These are phyloP conservation scores for Drosophila fungiperda DNA, from an alignment of 2,888 invertebrate genomes.

Conservation along the genomic window DNA sequence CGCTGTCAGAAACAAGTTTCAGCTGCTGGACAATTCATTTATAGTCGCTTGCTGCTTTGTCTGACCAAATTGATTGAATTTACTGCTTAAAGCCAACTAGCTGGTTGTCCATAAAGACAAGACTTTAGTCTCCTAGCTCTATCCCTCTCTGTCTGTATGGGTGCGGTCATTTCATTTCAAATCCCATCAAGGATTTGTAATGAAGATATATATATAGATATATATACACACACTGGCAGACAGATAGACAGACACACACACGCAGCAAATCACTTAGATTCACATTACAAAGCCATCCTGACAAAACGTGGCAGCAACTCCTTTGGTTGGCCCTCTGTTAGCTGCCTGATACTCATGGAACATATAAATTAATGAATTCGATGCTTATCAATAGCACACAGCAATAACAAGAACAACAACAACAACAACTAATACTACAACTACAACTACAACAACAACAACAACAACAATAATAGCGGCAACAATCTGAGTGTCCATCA, in stretches of 20 bases:
- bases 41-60: constrained; percentile 30
- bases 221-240: constrained; percentile 21
- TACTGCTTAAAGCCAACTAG: constrained; percentile 75
- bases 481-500: constrained; percentile 56
- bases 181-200: constrained; percentile 74
- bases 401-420: constrained; percentile 29
- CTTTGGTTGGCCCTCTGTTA: constrained; percentile 41
- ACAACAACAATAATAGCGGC: constrained; percentile 23
- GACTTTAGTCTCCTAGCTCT: constrained; percentile 12
- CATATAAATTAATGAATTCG: constrained; percentile 82
- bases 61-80: constrained; percentile 76
- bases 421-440: constrained; percentile 2
- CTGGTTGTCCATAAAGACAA: constrained; percentile 45
- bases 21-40: constrained; percentile 36
- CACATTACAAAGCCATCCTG: constrained; percentile 78
- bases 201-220: constrained; percentile 65
- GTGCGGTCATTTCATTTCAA: constrained; percentile 65
- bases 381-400: constrained; percentile 76
- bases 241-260: constrained; percentile 12
- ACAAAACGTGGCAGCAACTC: constrained; percentile 53
- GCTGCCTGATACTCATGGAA: constrained; percentile 58
- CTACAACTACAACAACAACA: constrained; percentile 22
- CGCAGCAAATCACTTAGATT: constrained; percentile 77
- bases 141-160: constrained; percentile 29
- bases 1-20: constrained; percentile 43